phyloP scores from a whole-genome alignment of 2,797 vertebrate genomes.

The Sebastes oblongus region DNA sequence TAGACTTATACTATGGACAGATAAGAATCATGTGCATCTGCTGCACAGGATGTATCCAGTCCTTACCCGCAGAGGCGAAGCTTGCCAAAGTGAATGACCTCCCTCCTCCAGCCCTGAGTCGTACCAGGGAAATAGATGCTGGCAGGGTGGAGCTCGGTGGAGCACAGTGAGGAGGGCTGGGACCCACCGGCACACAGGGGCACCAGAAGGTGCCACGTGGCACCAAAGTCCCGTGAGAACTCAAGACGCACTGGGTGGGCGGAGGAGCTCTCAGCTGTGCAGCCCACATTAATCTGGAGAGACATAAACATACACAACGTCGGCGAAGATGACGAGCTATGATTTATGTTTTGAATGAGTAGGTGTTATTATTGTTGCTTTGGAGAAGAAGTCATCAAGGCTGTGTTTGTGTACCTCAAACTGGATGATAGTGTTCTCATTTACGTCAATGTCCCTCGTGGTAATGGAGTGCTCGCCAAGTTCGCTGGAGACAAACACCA shows the following conservation, averaged over 20 bases:
- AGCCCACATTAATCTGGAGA: conserved; percentile 92
- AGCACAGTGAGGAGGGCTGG: conserved; percentile 92
- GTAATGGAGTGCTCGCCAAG: conserved; percentile 97
- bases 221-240: conserved; percentile 97
- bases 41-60: not conserved
- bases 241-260: conserved; percentile 90
- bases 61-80: conserved; percentile 95
- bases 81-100: conserved; percentile 93
- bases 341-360: conserved; percentile 1
- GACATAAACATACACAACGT: conserved; percentile 22
- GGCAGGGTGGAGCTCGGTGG: conserved; percentile 94
- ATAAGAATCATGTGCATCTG: not conserved
- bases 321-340: not conserved
- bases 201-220: conserved; percentile 96
- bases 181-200: conserved; percentile 94
- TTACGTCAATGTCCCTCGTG: conserved; percentile 93
- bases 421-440: conserved; percentile 97
- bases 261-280: conserved; percentile 93
- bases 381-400: conserved; percentile 19
- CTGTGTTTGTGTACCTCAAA: conserved; percentile 88
- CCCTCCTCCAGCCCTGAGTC: conserved; percentile 94
- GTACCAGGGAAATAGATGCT: conserved; percentile 94
- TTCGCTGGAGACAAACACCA: conserved; percentile 98
- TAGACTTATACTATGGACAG: not conserved
- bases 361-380: conserved; percentile 8